Evolutionary conservation across 1,140 invertebrate species (phyloP), one percentile per base, ranked within the genome.

Genomic region (Musca vetustissima): DNA sequence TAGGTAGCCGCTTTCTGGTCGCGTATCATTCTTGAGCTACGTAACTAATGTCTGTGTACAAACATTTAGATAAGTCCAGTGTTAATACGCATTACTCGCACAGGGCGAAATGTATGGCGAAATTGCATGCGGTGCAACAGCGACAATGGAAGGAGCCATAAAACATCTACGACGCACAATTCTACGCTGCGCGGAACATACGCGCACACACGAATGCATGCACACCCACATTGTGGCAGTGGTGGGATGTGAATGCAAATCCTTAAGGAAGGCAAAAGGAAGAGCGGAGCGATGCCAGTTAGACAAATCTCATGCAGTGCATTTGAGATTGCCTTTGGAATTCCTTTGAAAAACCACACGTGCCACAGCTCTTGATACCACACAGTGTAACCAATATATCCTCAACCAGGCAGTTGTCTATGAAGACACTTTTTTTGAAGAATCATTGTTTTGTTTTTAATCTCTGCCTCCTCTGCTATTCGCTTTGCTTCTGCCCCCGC

Each of bases 281-380:
- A 43, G 36, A 43, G 11, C 36, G 36, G 7, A 2, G 25, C 25
- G n/a, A 15, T 28, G 36, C 25, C 28, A 36, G 57, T 61, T 17
- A 61, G 57, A 36, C 17, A 43, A 61, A 61, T 15, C 17, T 43
- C 57, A 61, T 36, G 57, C 57, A 11, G 17, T 17, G 14, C 15
- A 43, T 61, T 36, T 21, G 22, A 61, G 57, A 43, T 43, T 43
- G 36, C 36, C 17, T 61, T 28, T 61, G 28, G 57, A 61, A 43
- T 61, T 61, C 57, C 57, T 36, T 61, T 61, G 57, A 61, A 61
- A 61, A 61, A 61, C 57, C 57, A 61, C 57, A 61, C 57, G 57
- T 61, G 57, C 57, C 57, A 61, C 57, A 61, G 57, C 57, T 61
- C 57, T 61, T 32, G 57, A 61, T 32, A 61, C 57, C 57, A 61